A percentile compares a stretch with the other conserved stretches of the same genome.
Conservation (phyloP, 2,797 vertebrate species). For the Simalia tracyae region DNA sequence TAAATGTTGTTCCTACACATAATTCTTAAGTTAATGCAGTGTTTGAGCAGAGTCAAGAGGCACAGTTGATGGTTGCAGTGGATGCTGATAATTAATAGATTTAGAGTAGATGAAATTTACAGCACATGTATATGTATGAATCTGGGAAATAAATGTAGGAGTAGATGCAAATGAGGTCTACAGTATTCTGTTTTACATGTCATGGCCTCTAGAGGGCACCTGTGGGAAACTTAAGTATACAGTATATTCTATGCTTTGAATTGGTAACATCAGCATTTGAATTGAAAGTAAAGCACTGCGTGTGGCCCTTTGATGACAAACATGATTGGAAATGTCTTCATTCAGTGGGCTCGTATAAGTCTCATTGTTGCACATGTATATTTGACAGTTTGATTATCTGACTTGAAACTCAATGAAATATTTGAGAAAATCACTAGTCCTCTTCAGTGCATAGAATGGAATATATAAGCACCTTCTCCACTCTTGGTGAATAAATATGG, state of each 20-base stretch:
- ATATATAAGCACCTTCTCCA: no score
- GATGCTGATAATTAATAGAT: neutral
- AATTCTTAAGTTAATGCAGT: neutral
- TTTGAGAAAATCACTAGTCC: neutral
- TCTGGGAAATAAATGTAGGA: neutral
- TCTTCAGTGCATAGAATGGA: no score
- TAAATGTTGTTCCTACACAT: neutral
- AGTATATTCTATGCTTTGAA: neutral
- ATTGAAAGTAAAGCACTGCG: neutral
- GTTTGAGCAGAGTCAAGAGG: neutral
- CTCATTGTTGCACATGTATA: neutral
- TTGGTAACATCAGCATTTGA: neutral
- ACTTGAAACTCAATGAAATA: neutral
- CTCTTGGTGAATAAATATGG: no score
- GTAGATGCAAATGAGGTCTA: neutral
- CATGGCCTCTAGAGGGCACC: neutral
- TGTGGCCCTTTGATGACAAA: neutral
- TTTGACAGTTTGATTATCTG: neutral
- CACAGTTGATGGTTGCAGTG: neutral
- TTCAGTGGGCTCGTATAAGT: neutral
- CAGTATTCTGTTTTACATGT: neutral
- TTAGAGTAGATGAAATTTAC: neutral
- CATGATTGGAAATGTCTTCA: neutral
- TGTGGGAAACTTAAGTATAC: neutral
- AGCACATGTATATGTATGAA: neutral